Evolutionary conservation across 1,140 invertebrate genomes (phyloP).

Genomic region (Copidosoma floridanum): DNA sequence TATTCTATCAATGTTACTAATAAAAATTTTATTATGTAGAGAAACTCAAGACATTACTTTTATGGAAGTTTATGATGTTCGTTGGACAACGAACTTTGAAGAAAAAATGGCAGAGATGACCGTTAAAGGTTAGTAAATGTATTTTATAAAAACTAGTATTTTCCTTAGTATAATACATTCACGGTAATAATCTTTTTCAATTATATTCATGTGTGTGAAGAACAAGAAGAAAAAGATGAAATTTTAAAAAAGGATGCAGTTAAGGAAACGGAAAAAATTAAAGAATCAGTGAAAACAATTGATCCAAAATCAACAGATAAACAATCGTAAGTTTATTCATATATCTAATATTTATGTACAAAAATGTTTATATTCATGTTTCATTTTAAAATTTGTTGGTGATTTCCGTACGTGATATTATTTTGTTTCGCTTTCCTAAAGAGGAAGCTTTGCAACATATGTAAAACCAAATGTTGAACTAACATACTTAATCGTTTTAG

Average conservation of each 20-base stretch:
- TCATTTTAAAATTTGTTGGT: too few species aligned
- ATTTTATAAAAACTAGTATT: too few species aligned
- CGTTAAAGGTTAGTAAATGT: conserved; percentile 51
- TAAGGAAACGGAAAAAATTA: conserved; percentile 16
- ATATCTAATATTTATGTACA: conserved; percentile 3
- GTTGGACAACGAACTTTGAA: conserved; percentile 56
- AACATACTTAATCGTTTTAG: too few species aligned
- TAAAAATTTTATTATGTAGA: too few species aligned
- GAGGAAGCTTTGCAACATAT: too few species aligned
- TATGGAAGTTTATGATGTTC: conserved; percentile 56
- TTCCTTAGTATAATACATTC: too few species aligned
- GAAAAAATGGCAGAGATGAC: conserved; percentile 51
- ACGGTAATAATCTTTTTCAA: too few species aligned
- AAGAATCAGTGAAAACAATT: conserved; percentile 35
- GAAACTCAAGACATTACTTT: conserved; percentile 56
- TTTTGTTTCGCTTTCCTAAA: too few species aligned
- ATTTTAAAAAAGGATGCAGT: conserved; percentile 31
- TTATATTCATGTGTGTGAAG: conserved; percentile 40
- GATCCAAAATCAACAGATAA: conserved; percentile 42
- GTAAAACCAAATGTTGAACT: too few species aligned
- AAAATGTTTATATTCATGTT: too few species aligned
- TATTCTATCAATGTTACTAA: too few species aligned
- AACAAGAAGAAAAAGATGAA: conserved; percentile 36
- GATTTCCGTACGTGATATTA: too few species aligned
- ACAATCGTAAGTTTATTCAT: conserved; percentile 52